Conservation (phyloP, 2,888 invertebrate genomes). For the Tolmerus cingulatus region DNA sequence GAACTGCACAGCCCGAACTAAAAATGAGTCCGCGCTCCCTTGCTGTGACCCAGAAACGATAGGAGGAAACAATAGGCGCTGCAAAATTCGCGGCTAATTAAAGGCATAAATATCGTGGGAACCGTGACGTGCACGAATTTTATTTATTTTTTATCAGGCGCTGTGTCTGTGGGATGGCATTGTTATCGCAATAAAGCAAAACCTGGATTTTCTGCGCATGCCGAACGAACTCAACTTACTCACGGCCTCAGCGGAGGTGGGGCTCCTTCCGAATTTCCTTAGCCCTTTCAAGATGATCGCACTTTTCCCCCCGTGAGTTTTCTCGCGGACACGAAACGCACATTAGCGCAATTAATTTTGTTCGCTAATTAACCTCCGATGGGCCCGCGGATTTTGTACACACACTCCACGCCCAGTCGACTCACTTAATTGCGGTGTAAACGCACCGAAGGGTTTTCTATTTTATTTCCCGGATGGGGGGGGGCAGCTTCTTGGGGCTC, state of each 20-base stretch:
- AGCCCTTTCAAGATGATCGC: not conserved
- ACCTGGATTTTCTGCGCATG: not conserved
- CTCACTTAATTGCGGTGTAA: not conserved
- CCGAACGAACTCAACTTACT: not conserved
- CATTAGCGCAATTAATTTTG: not conserved
- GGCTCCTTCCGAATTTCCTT: not conserved
- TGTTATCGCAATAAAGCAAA: not conserved
- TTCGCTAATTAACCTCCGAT: not conserved
- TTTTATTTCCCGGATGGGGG: not conserved
- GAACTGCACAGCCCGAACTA: not conserved
- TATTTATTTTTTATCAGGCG: not conserved
- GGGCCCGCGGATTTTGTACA: not conserved
- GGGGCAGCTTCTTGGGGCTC: not conserved
- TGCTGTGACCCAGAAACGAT: conserved; percentile 12
- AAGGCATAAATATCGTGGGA: not conserved
- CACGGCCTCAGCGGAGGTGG: not conserved
- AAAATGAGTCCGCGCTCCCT: not conserved
- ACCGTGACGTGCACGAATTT: not conserved
- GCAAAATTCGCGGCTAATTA: not conserved
- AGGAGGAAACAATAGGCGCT: conserved; percentile 4
- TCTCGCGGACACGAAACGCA: not conserved
- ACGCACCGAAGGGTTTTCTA: not conserved
- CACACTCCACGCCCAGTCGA: conserved; percentile 1
- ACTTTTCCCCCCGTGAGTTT: not conserved
- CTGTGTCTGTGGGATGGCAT: not conserved